phyloP scores from a whole-genome alignment of 2,113 vertebrate species.

The Amphiprion ocellaris region DNA sequence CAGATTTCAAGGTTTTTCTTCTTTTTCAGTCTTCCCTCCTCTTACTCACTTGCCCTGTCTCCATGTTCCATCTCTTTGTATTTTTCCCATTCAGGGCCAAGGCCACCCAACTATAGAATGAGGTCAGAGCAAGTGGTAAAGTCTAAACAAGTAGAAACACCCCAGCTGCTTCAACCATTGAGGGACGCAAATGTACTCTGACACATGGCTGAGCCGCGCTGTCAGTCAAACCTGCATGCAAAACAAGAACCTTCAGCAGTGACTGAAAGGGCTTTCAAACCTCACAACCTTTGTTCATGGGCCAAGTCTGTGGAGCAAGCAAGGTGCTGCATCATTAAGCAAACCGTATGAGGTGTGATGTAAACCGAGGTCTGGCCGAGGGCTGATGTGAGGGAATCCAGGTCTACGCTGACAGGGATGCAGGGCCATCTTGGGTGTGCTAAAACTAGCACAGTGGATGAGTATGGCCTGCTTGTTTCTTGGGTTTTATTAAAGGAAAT shows the following conservation, averaged over 20 bases:
- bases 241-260: constrained; percentile 44
- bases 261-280: constrained; percentile 63
- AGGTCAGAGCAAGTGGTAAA: constrained; percentile 53
- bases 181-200: constrained; percentile 48
- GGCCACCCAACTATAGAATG: constrained; percentile 65
- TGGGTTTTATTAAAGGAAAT: not conserved
- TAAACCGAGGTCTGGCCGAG: constrained; percentile 18
- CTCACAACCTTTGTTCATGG: constrained; percentile 28
- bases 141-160: constrained; percentile 60
- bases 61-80: constrained; percentile 37
- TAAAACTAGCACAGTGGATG: not conserved
- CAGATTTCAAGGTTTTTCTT: constrained; percentile 2
- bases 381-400: constrained; percentile 14
- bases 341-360: constrained; percentile 35
- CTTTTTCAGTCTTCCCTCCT: not conserved
- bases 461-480: not conserved
- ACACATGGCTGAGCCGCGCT: constrained; percentile 41
- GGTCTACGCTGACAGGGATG: constrained; percentile 7
- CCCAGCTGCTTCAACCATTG: constrained; percentile 30
- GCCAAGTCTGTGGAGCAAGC: constrained; percentile 51
- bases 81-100: constrained; percentile 30
- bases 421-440: constrained; percentile 4
- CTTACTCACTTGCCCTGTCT: constrained; percentile 8
- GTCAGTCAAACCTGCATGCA: constrained; percentile 44
- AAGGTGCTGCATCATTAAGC: constrained; percentile 60